A percentile compares a stretch with the other conserved stretches of the same genome.
These are phyloP conservation scores for Lacerta viridis DNA, from an alignment of 2,797 vertebrate species.

Conservation along the genomic window DNA sequence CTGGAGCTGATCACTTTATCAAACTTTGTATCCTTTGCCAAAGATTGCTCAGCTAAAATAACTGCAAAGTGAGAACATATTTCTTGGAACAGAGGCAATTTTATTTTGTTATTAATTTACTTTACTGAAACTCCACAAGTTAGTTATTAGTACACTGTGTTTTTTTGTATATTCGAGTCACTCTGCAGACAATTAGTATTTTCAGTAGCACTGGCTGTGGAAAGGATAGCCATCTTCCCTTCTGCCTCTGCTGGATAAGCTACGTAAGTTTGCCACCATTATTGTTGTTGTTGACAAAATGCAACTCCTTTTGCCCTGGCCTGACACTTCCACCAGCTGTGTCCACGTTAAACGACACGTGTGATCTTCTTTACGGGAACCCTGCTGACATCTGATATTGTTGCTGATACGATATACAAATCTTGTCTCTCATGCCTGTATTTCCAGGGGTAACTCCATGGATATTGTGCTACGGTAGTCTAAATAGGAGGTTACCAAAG, in stretches of 20 bases:
- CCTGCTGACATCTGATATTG: not conserved
- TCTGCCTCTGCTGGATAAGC: not conserved
- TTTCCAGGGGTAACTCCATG: too few relatives aligned
- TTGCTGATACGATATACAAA: not conserved
- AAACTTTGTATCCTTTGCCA: not conserved
- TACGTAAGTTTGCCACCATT: not conserved
- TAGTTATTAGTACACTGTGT: not conserved
- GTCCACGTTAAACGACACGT: not conserved
- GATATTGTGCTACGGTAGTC: too few relatives aligned
- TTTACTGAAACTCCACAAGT: not conserved
- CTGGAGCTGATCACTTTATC: constrained; percentile 7
- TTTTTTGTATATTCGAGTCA: not conserved
- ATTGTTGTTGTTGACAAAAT: not conserved
- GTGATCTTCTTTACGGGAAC: not conserved
- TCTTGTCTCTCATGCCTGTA: not conserved
- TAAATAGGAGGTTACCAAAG: too few relatives aligned
- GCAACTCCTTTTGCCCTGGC: not conserved
- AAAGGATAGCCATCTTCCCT: not conserved
- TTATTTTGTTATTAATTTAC: not conserved
- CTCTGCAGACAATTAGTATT: constrained; percentile 10
- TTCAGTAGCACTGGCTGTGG: not conserved
- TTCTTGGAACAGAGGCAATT: not conserved
- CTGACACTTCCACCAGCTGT: not conserved
- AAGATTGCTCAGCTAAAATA: not conserved
- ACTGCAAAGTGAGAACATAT: not conserved